Evolutionary conservation across 2,797 vertebrate species (phyloP).

Genomic region (Acanthornis magna): DNA sequence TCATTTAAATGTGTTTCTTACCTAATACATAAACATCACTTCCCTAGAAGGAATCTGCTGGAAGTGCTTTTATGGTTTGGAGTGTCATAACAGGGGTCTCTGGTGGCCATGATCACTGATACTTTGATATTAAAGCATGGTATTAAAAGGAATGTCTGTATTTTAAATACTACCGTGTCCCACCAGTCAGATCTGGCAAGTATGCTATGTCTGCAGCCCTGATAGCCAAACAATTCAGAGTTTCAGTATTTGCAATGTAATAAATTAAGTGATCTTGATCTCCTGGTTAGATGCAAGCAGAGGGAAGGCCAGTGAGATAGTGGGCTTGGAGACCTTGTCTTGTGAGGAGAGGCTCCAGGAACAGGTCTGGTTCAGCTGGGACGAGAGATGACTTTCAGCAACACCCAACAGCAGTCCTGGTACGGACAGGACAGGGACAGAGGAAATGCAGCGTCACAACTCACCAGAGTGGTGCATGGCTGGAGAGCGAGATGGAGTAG

Average conservation of each 20-base stretch:
- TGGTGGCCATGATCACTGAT: background rate
- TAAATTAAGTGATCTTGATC: background rate
- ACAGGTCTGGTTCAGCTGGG: background rate
- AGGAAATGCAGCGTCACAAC: background rate
- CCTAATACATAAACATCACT: background rate
- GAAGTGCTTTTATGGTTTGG: background rate
- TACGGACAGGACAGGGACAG: background rate
- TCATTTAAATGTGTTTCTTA: background rate
- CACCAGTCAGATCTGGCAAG: background rate
- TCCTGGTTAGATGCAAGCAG: background rate
- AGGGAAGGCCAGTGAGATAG: fast-evolving
- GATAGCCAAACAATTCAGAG: background rate
- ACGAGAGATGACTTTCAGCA: background rate
- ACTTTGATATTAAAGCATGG: background rate
- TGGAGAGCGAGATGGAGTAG: background rate
- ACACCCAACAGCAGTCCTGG: background rate
- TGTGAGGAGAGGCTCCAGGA: background rate
- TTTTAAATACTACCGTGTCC: background rate
- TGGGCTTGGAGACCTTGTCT: background rate
- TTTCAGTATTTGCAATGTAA: background rate
- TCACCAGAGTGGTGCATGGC: fast-evolving
- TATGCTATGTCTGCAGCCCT: background rate
- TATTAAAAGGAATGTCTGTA: background rate
- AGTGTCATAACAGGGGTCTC: background rate
- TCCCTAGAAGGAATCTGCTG: background rate